Percentiles rank a stretch among this genome's conserved stretches.
Evolutionary conservation across 1,140 invertebrate species (phyloP).

Genomic region (Drosophila tropicalis): DNA sequence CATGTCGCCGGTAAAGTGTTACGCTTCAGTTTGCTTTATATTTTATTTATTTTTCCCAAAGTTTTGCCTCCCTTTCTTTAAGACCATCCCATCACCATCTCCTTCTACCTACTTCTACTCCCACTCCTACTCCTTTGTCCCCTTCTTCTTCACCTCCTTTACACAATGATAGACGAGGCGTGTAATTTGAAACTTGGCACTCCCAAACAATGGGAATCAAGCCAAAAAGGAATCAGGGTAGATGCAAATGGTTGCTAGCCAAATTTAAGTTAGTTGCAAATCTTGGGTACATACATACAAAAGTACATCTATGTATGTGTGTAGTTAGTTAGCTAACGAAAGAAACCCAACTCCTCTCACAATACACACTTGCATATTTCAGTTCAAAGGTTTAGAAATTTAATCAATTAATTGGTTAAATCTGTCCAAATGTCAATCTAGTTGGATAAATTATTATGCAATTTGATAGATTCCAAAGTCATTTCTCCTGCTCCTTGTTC

Average conservation of each 20-base stretch:
- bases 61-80: constrained; percentile 24
- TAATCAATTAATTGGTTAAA: no score
- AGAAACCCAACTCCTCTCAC: neutral
- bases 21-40: constrained; percentile 64
- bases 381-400: no score
- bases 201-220: constrained; percentile 37
- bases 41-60: constrained; percentile 59
- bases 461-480: no score
- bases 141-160: neutral
- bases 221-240: constrained; percentile 7
- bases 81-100: neutral
- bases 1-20: constrained; percentile 61
- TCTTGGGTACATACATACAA: neutral
- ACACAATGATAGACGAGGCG: constrained; percentile 54
- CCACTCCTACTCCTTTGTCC: neutral
- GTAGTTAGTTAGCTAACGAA: neutral
- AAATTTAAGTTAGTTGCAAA: constrained; percentile 8
- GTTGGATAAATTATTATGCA: no score
- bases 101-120: neutral
- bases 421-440: no score
- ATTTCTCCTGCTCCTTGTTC: no score
- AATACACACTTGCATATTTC: no score
- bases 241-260: constrained; percentile 2
- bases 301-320: no score
- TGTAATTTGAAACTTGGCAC: constrained; percentile 76